Evolutionary conservation across 2,113 vertebrate species (phyloP), one percentile per base, ranked within the genome.

Genomic region (Alexandromys fortis): DNA sequence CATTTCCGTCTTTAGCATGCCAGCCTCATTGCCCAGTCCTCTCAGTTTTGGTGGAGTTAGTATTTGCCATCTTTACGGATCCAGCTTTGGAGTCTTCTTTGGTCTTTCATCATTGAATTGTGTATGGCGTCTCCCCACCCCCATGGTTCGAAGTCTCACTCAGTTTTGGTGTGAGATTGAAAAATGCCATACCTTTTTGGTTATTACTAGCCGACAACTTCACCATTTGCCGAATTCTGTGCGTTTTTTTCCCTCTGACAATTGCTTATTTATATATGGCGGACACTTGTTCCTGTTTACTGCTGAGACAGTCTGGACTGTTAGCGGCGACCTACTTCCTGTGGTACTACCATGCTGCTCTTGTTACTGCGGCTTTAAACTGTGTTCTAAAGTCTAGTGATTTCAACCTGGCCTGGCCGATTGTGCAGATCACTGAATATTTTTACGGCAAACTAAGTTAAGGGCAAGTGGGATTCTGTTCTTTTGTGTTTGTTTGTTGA

Each of bases 371-470:
- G 91, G 58, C n/a, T 94, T 97, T 91, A 65, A 61, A n/a, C 52
- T 70, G 63, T 96, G 63, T 97, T 97, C 61, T 81, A 38, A 30
- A 88, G 58, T 76, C 21, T 92, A 58, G 11, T 45, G 92, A 70
- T 72, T 91, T 33, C n/a, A 70, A 86, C 26, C 65, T 76, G 93
- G 79, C 12, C 2, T 81, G 47, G 22, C 47, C 30, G 63, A 9
- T 78, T 82, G 16, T 70, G 81, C 22, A 78, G 21, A 33, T 81
- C 30, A 30, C 47, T 91, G 65, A 94, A 67, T 89, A 70, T 65
- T 94, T 94, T 93, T 92, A 35, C 38, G 89, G 79, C 93, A n/a
- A 91, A 49, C 35, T 95, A 94, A 95, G 35, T 38, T 94, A 55
- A 22, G 47, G 13, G 3, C 82, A 89, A 72, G 24, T 88, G 38